phyloP scores from a whole-genome alignment of 37 sponge, comb jelly and placozoan genomes.

The Cliona cf. orientalis region DNA sequence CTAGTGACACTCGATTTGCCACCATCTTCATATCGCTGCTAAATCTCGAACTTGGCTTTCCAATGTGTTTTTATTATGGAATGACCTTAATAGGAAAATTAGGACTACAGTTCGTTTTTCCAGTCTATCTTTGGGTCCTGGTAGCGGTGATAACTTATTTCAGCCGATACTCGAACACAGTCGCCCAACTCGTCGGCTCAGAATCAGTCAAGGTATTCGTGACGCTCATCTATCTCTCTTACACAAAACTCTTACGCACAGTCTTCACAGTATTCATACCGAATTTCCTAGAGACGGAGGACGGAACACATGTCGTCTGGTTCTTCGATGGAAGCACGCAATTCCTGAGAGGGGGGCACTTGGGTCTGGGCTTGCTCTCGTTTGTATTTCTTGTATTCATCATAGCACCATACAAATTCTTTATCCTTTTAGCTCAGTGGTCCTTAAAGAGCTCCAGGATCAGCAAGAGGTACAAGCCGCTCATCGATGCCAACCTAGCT shows the following conservation, averaged over 20 bases:
- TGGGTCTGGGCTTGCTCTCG: background rate
- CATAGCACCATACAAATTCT: conserved; percentile 8
- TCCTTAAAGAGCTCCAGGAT: background rate
- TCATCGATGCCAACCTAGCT: conserved; percentile 25
- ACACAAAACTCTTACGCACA: background rate
- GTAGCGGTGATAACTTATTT: background rate
- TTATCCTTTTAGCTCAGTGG: background rate
- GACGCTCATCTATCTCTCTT: conserved; percentile 5
- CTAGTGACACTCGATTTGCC: background rate
- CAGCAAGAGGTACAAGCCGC: conserved; percentile 6
- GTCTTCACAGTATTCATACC: background rate
- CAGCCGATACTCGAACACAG: background rate
- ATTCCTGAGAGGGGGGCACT: background rate
- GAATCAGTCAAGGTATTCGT: background rate
- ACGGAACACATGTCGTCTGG: background rate
- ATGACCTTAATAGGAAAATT: background rate
- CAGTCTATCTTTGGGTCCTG: background rate
- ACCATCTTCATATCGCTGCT: background rate
- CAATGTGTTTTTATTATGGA: conserved; percentile 18
- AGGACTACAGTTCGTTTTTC: conserved; percentile 19
- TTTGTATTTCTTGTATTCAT: background rate
- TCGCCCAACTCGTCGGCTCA: background rate
- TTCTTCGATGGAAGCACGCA: background rate
- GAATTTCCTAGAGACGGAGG: background rate
- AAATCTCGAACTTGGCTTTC: conserved; percentile 13